A percentile compares a stretch with the other conserved stretches of the same genome.
Conservation (phyloP, 2,797 vertebrate genomes). For the Caiman crocodilus region DNA sequence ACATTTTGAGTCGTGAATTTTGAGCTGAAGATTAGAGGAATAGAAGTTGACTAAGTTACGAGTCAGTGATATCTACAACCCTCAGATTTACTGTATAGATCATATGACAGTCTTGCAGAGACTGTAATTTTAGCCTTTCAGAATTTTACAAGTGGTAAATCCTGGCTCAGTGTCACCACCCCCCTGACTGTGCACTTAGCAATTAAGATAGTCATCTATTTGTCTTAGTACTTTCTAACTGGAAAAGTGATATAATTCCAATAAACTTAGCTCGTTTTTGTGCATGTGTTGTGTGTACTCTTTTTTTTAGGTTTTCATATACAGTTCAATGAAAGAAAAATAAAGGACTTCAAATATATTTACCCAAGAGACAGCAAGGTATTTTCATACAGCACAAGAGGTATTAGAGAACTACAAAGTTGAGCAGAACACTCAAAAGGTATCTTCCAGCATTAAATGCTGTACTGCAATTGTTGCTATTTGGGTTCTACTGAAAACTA, state of each 20-base stretch:
- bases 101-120: not conserved
- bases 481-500: not conserved
- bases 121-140: not conserved
- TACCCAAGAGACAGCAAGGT: no score
- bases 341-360: not conserved
- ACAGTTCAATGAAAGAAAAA: not conserved
- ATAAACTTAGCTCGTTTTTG: not conserved
- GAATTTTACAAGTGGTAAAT: not conserved
- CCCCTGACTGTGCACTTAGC: not conserved
- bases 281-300: not conserved
- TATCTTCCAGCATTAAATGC: not conserved
- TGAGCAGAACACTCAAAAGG: not conserved
- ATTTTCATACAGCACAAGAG: not conserved
- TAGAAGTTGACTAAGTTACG: accelerated
- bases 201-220: not conserved
- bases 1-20: not conserved
- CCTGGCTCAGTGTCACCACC: not conserved
- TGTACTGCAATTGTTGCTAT: not conserved
- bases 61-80: not conserved
- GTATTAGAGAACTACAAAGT: not conserved
- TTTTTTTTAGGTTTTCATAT: not conserved
- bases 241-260: not conserved
- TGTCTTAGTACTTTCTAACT: no score
- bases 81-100: not conserved
- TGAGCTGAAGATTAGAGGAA: not conserved